Percentiles rank a stretch among this genome's conserved stretches.
These are phyloP conservation scores for Eubucco bourcierii DNA, from an alignment of 2,113 vertebrate species.

Conservation along the genomic window DNA sequence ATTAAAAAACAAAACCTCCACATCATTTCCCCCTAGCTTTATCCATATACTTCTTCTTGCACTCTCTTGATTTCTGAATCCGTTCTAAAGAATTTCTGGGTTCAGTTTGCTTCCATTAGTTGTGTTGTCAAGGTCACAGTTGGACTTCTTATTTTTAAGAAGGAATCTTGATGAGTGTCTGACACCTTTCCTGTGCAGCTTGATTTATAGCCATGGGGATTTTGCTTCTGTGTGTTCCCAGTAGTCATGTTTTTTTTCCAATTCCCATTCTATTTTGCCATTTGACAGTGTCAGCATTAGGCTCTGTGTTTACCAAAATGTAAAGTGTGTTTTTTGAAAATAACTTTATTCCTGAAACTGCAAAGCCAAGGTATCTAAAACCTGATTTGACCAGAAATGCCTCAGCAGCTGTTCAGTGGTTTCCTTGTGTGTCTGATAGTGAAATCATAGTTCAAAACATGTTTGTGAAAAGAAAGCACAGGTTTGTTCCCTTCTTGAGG, in stretches of 20 bases:
- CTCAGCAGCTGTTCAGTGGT: neutral
- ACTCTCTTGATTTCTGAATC: neutral
- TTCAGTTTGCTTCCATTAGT: neutral
- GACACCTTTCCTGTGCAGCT: neutral
- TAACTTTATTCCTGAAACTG: neutral
- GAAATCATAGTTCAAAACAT: neutral
- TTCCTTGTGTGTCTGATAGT: neutral
- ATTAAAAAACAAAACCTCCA: neutral
- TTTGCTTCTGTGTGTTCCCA: neutral
- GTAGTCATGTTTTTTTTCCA: neutral
- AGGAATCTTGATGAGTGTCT: neutral
- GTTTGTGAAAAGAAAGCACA: neutral
- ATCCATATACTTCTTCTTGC: neutral
- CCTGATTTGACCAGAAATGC: neutral
- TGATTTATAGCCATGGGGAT: neutral
- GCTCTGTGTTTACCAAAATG: neutral
- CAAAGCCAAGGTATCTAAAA: neutral
- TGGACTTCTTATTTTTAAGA: neutral
- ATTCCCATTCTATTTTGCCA: neutral
- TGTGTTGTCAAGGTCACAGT: neutral
- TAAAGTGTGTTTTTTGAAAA: neutral
- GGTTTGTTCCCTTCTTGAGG: neutral
- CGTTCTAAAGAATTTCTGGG: neutral
- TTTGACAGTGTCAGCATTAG: neutral
- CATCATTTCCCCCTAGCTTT: neutral